Evolutionary conservation across 2,888 invertebrate species (phyloP), one percentile per base, ranked within the genome.

Genomic region (Crioceris asparagi): DNA sequence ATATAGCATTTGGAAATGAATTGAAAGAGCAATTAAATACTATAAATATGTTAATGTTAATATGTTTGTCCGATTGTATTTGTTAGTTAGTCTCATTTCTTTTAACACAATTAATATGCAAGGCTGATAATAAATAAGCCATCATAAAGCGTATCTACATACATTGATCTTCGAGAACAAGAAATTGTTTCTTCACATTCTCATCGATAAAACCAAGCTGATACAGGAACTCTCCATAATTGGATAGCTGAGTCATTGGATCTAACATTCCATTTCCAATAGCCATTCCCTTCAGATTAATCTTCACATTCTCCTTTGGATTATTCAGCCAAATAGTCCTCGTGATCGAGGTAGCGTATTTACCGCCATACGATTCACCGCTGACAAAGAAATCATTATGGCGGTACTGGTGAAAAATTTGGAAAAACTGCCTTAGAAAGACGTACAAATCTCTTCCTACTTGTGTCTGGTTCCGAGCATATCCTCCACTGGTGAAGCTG

Each of bases 321-420:
- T 74, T 71, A 37, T 75, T 74, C 44, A 71, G 69, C 49, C 80
- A 74, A 39, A 84, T 82, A 1, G 77, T 73, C 53, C 79, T 74
- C 0, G 75, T 73, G n/a, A 83, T 59, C 0, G 86, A 81, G 3
- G 90, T 90, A 0, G 77, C 71, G 55, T 77, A 78, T 58, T 79
- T 79, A 1, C 90, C 88, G 29, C 76, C 88, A 56, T 88, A 90
- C 0, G 86, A 87, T 65, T 92, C 91, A 1, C 91, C 92, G 0
- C 86, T 82, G 0, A 86, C 75, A 65, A 77, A 92, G 59, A 93
- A 90, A 35, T 79, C 79, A 51, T 79, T 79, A 0, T 63, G 52
- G 50, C 72, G 74, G 17, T 80, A 64, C 51, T 84, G 77, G 2
- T 81, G 78, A 57, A 90, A 93, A 1, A 92, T 59, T 44, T 74